phyloP scores from a whole-genome alignment of 1,140 invertebrate species.

The Drosophila quadrilineata region DNA sequence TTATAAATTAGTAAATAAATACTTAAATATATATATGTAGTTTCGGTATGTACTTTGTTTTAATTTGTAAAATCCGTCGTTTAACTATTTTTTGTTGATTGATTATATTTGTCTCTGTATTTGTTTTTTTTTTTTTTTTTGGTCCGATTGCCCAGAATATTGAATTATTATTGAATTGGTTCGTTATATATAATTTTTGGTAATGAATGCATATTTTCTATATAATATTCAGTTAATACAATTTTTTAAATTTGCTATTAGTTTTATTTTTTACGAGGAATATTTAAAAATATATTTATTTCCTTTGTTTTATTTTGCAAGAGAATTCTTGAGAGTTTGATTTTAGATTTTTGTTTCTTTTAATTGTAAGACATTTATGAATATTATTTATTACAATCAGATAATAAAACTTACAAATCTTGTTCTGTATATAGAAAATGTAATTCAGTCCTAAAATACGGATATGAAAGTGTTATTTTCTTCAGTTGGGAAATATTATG shows the following conservation, averaged over 20 bases:
- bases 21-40: conserved; percentile 16
- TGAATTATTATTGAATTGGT: conserved; percentile 68
- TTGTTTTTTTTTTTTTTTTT: too few relatives aligned
- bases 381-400: conserved; percentile 2
- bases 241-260: background rate
- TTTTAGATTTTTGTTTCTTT: too few relatives aligned
- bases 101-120: too few relatives aligned
- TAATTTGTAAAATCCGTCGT: conserved; percentile 44
- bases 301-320: too few relatives aligned
- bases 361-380: too few relatives aligned
- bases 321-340: too few relatives aligned
- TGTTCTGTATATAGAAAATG: conserved; percentile 27
- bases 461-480: too few relatives aligned
- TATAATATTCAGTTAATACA: background rate
- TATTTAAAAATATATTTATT: too few relatives aligned
- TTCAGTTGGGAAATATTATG: too few relatives aligned
- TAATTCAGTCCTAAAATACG: conserved; percentile 57
- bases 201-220: conserved; percentile 10
- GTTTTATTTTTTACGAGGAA: background rate
- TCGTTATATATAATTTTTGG: conserved; percentile 29
- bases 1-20: conserved; percentile 22
- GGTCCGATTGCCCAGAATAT: conserved; percentile 69
- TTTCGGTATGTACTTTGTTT: conserved; percentile 37
- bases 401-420: conserved; percentile 10
- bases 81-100: conserved; percentile 41